Conservation (phyloP, 2,797 vertebrate species). For the Betta splendens region DNA sequence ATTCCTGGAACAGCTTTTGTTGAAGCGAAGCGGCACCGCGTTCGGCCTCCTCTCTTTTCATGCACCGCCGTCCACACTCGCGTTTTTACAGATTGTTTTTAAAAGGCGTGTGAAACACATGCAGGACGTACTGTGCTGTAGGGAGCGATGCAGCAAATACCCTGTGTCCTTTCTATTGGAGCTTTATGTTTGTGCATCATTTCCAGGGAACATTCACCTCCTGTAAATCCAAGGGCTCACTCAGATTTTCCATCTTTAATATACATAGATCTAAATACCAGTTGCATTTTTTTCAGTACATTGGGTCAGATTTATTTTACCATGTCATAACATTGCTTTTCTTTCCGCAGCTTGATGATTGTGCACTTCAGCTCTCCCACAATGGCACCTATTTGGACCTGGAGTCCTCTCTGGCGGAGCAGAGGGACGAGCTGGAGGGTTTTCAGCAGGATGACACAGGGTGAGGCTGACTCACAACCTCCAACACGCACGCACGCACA, state of each 20-base stretch:
- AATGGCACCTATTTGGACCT: slow-evolving; percentile 95
- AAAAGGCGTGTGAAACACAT: slow-evolving; percentile 57
- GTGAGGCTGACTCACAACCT: slow-evolving; percentile 76
- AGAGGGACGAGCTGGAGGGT: slow-evolving; percentile 93
- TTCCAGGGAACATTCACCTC: slow-evolving; percentile 21
- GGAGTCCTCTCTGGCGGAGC: slow-evolving; percentile 93
- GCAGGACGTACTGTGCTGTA: slow-evolving; percentile 13
- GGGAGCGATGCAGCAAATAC: no score
- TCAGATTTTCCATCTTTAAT: slow-evolving; percentile 42
- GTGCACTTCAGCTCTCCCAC: slow-evolving; percentile 92
- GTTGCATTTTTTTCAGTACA: slow-evolving; percentile 5
- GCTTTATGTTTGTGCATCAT: slow-evolving; percentile 32
- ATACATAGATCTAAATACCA: slow-evolving; percentile 8
- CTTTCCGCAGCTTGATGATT: slow-evolving; percentile 89
- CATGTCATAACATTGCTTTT: slow-evolving; percentile 9
- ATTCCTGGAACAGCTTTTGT: slow-evolving; percentile 64
- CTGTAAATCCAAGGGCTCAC: slow-evolving; percentile 7
- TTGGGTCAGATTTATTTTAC: background rate
- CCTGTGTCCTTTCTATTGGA: slow-evolving; percentile 47
- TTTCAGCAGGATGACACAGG: slow-evolving; percentile 90
- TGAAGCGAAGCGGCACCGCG: slow-evolving; percentile 55
- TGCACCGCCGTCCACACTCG: slow-evolving; percentile 33
- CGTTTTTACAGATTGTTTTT: slow-evolving; percentile 53
- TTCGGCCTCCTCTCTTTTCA: slow-evolving; percentile 32
- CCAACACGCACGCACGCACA: background rate